Evolutionary conservation across 2,888 invertebrate species (phyloP).

Genomic region (Caenorhabditis sp.): DNA sequence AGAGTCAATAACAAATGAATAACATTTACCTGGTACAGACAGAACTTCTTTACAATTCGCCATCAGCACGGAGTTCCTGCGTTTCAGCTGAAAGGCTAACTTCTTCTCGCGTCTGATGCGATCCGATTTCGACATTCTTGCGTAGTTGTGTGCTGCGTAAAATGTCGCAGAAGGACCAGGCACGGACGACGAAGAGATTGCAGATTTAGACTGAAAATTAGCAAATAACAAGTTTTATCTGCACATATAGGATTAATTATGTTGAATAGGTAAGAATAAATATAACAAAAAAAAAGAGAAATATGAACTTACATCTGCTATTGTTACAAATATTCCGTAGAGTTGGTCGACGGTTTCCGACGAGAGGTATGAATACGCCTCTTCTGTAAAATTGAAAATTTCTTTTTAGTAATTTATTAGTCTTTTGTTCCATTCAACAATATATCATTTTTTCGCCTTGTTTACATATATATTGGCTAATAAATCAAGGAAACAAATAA

Average conservation of each 20-base stretch:
- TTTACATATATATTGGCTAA: not conserved
- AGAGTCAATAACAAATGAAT: too few species aligned
- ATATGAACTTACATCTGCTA: slow-evolving; percentile 27
- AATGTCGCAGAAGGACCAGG: not conserved
- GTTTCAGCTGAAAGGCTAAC: slow-evolving; percentile 29
- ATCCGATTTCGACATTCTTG: slow-evolving; percentile 29
- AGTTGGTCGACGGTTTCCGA: slow-evolving; percentile 14
- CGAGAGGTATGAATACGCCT: not conserved
- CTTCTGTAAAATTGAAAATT: slow-evolving; percentile 13
- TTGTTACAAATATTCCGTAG: slow-evolving; percentile 21
- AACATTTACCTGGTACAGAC: not conserved
- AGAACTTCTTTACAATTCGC: slow-evolving; percentile 12
- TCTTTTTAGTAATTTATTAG: too few species aligned
- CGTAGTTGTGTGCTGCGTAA: slow-evolving; percentile 3
- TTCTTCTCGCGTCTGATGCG: slow-evolving; percentile 26
- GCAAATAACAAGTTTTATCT: not conserved
- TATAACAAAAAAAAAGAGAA: not conserved
- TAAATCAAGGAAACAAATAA: too few species aligned
- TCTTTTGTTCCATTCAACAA: too few species aligned
- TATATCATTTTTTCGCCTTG: not conserved
- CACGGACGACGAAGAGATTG: not conserved
- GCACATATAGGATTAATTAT: slow-evolving; percentile 1
- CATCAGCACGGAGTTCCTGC: slow-evolving; percentile 30
- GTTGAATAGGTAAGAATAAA: not conserved
- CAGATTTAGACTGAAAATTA: slow-evolving; percentile 2